These are phyloP conservation scores for Chionoecetes opilio DNA, from an alignment of 1,140 invertebrate species.

Conservation along the genomic window DNA sequence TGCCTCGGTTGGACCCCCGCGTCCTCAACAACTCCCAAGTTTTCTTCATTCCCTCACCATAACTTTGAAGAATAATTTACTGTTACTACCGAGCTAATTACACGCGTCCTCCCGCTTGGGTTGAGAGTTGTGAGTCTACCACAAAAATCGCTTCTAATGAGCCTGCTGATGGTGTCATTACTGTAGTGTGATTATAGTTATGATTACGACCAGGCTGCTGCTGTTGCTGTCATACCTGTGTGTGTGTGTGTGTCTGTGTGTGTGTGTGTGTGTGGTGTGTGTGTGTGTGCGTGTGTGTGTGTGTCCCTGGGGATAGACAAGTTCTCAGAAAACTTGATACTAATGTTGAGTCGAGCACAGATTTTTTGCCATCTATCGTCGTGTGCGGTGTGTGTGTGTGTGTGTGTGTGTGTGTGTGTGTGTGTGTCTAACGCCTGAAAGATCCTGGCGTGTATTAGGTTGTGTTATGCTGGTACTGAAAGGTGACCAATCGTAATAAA, in stretches of 20 bases:
- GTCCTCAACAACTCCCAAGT: not conserved
- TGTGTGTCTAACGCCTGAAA: not conserved
- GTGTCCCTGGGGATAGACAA: too few species aligned
- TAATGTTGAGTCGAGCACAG: not conserved
- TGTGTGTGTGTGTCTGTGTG: not conserved
- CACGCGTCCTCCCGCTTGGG: not conserved
- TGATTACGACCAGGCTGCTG: not conserved
- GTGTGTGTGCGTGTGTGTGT: not conserved
- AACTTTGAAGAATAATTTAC: not conserved
- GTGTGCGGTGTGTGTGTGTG: constrained; percentile 17
- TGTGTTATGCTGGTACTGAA: not conserved
- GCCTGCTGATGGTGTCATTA: not conserved
- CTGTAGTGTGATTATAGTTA: not conserved
- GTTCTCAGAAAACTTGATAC: not conserved
- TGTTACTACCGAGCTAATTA: not conserved
- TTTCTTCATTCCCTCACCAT: constrained; percentile 4
- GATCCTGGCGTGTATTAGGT: not conserved
- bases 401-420: constrained; percentile 45
- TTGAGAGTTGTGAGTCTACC: not conserved
- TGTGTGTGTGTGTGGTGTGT: too few species aligned
- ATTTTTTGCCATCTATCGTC: not conserved
- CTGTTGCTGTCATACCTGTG: not conserved
- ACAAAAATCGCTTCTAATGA: not conserved
- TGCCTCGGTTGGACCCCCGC: not conserved
- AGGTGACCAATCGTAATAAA: not conserved